Evolutionary conservation across 2,797 vertebrate genomes (phyloP).

Genomic region (Macropodus opercularis): DNA sequence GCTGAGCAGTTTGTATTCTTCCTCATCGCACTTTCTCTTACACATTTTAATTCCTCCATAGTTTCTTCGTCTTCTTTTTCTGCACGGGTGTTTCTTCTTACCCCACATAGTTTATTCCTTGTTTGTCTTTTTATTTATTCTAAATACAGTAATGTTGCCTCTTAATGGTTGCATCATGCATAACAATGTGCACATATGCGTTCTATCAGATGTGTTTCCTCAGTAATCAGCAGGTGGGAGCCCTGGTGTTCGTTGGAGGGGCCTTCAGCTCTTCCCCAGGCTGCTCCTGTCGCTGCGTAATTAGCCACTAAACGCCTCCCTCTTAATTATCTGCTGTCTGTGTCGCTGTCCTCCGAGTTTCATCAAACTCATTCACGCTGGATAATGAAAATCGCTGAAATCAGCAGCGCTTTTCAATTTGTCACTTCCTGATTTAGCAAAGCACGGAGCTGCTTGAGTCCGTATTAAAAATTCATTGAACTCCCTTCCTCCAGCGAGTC

Average conservation of each 20-base stretch:
- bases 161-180: not conserved
- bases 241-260: conserved; percentile 10
- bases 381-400: conserved; percentile 56
- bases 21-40: not conserved
- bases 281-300: conserved; percentile 50
- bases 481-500: not conserved
- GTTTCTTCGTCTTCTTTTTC: not conserved
- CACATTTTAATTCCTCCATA: not conserved
- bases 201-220: not conserved
- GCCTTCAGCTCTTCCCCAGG: conserved; percentile 33
- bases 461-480: conserved; percentile 8
- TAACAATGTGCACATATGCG: not conserved
- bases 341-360: conserved; percentile 57
- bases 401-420: conserved; percentile 57
- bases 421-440: conserved; percentile 47
- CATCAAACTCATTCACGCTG: conserved; percentile 58
- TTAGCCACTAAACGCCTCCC: conserved; percentile 60
- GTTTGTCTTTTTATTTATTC: not conserved
- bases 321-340: conserved; percentile 65
- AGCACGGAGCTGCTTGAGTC: conserved; percentile 1
- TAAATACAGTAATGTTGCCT: not conserved
- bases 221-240: conserved; percentile 24
- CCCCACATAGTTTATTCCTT: not conserved
- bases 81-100: no score
- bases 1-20: not conserved